These are phyloP conservation scores for Avahi laniger DNA, from an alignment of 2,797 vertebrate species.

Conservation along the genomic window DNA sequence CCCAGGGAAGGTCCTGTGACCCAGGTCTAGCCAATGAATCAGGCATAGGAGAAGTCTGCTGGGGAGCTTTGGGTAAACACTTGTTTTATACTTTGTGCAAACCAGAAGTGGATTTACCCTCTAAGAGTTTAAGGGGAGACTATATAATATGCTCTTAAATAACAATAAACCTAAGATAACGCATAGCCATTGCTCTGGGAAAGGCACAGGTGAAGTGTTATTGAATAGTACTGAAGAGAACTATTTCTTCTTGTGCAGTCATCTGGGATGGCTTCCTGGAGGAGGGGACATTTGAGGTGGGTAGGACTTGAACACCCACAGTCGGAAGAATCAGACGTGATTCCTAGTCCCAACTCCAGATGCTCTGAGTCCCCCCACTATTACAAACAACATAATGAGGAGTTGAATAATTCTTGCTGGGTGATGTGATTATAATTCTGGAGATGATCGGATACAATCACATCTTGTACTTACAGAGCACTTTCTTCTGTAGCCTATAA, in stretches of 20 bases:
- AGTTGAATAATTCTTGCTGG: not conserved
- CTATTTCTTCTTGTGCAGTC: not conserved
- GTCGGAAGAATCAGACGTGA: not conserved
- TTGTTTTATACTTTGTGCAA: not conserved
- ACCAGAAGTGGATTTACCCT: not conserved
- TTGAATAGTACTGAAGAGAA: not conserved
- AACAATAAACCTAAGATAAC: not conserved
- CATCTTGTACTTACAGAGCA: not conserved
- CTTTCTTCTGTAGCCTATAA: constrained; percentile 25
- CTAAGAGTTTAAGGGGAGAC: not conserved
- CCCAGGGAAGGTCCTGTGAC: not conserved
- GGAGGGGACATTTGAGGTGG: not conserved
- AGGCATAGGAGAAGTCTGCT: not conserved
- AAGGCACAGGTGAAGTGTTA: not conserved
- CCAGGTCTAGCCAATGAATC: not conserved
- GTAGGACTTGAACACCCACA: not conserved
- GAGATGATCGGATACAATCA: not conserved
- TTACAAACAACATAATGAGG: not conserved
- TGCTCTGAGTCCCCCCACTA: not conserved
- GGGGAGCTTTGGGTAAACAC: not conserved
- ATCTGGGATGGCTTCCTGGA: not conserved
- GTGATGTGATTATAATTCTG: not conserved
- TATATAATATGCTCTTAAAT: not conserved
- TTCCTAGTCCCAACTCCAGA: not conserved
- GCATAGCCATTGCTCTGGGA: not conserved